Base-by-base conservation (phyloP, 2,113 vertebrate genomes). In the Cettia cetti region DNA sequence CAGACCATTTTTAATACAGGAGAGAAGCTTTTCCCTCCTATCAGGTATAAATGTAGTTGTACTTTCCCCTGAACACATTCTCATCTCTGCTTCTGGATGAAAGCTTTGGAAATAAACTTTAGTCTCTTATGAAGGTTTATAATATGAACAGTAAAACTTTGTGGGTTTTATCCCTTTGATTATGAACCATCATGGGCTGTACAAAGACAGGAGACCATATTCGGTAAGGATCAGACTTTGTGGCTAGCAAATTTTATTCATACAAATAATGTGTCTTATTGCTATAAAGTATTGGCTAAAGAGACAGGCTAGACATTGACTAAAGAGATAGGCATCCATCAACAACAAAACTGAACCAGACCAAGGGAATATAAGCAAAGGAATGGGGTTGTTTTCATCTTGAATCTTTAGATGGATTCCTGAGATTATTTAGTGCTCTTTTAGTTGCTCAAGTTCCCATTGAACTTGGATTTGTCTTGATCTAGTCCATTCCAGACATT, bases 351-450 rank as follows among this genome's bases (percentile, higher is more conserved):
- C 49, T 76, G 90, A 76, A 78, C 37, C 61, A 78, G 52, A 75
- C 49, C 49, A 54, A 80, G 27, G 40, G 24, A 56, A 84, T 89
- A 89, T 76, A 89, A 94, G 85, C 24, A 63, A 93, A 92, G 26
- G 57, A 92, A 56, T 90, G 42, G 56, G 8, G 19, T 66, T 54
- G 56, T 90, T 97, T 90, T 96, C 28, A 42, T 83, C 69, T 72
- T 82, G 80, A 92, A 82, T 90, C 53, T 94, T 93, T 84, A 90
- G 80, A 82, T 84, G 74, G 72, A 92, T 95, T 96, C 79, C 83
- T 95, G 90, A 87, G 61, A 92, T 91, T 89, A 82, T 88, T 95
- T 88, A 54, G 26, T 81, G 37, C 56, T 94, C 40, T 86, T 86
- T 78, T 70, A 86, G 79, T 42, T 78, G 68, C 90, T 86, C 7